These are phyloP conservation scores for Heteromyza rotundicornis DNA, from an alignment of 2,888 invertebrate genomes.

Conservation along the genomic window DNA sequence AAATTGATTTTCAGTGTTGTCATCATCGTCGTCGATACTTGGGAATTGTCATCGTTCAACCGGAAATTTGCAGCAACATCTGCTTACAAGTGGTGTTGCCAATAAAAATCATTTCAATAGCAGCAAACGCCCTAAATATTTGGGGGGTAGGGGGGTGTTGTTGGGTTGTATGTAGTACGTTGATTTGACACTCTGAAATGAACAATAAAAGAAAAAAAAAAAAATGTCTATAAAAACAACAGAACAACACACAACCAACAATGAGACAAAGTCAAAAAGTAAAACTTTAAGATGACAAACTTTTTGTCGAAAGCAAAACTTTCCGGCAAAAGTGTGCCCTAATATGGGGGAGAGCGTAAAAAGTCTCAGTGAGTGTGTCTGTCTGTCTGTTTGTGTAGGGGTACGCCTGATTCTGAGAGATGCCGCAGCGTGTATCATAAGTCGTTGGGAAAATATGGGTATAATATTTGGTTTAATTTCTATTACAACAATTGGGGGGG, in stretches of 20 bases:
- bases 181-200: background rate
- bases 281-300: slow-evolving; percentile 23
- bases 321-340: background rate
- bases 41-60: no score
- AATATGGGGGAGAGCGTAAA: no score
- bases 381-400: background rate
- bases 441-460: background rate
- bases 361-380: no score
- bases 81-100: no score
- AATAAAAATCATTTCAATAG: no score
- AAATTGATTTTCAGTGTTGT: slow-evolving; percentile 1
- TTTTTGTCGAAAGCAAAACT: slow-evolving; percentile 18
- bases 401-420: background rate
- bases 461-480: slow-evolving; percentile 11
- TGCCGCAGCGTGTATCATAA: no score
- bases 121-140: no score
- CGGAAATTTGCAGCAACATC: no score
- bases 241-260: background rate
- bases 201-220: background rate
- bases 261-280: slow-evolving; percentile 17
- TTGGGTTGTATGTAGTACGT: no score
- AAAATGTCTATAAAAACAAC: slow-evolving; percentile 4
- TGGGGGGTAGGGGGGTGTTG: no score
- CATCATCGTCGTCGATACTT: background rate
- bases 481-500: background rate